Evolutionary conservation across 2,113 vertebrate genomes (phyloP), one percentile per base, ranked within the genome.

Genomic region (Pseudorectes ferrugineus): DNA sequence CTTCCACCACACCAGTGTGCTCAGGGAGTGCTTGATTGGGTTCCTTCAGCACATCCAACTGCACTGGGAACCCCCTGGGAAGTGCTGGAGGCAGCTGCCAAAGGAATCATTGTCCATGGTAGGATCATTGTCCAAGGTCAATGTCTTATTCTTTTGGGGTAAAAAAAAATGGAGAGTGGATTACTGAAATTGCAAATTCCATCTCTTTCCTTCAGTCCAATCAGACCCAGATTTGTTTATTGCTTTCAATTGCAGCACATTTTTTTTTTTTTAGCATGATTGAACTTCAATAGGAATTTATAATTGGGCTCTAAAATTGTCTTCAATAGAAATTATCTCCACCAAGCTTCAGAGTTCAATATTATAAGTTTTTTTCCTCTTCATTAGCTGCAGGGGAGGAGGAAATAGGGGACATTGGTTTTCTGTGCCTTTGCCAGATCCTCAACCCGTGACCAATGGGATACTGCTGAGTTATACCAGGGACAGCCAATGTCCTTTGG

Each of bases 241-340:
- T 79, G 68, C 68, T 74, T 90, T 92, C 83, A 65, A 40, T 25
- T 82, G 68, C 40, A 38, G 59, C 4, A 10, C 18, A 14, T 36
- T 62, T 26, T 54, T 91, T 88, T 61, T 12, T 36, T 58, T 72
- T 73, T 58, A 74, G 86, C 85, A 85, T 7, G 51, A 94, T 6
- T 67, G 85, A 93, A 94, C 86, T 91, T 85, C 79, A 63, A 43
- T 66, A 49, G 40, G 61, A 95, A 92, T 96, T 96, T 92, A 65
- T 96, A 94, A 93, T 88, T 93, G 90, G 76, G 40, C 65, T 87
- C 46, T 97, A 92, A 95, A 96, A 78, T 61, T 85, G 87, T 77
- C 88, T 96, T 92, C 48, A 57, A 49, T 61, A 95, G 75, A 96
- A 91, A 90, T 43, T 73, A 51, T 92, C 89, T 92, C 52, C 28